These are phyloP conservation scores for Drosophila bipectinata DNA, from an alignment of 1,140 invertebrate species.

Conservation along the genomic window DNA sequence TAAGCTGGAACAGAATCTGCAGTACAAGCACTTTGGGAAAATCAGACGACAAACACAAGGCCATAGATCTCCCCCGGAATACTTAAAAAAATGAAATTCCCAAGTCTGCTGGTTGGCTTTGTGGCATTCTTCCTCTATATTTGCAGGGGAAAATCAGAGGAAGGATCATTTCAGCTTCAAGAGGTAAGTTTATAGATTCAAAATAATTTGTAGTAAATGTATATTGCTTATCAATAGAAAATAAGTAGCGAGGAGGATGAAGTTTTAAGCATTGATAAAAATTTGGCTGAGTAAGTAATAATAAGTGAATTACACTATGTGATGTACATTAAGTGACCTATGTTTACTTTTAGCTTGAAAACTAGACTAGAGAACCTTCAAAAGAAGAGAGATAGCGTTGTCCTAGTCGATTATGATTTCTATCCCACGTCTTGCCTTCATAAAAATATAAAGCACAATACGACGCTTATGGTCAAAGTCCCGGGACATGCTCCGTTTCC, in stretches of 20 bases:
- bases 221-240: background rate
- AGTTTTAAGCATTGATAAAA: conserved; percentile 7
- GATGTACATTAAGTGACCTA: background rate
- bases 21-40: no score
- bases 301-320: background rate
- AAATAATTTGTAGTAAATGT: background rate
- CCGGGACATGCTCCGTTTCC: conserved; percentile 15
- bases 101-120: background rate
- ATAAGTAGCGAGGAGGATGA: background rate
- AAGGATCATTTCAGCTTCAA: background rate
- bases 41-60: no score
- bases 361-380: background rate
- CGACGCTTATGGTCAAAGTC: conserved; percentile 9
- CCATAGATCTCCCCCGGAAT: no score
- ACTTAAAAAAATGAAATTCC: background rate
- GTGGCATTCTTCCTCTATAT: conserved; percentile 3
- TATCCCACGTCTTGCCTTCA: conserved; percentile 16
- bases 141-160: background rate
- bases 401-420: background rate
- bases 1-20: no score
- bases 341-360: conserved; percentile 3
- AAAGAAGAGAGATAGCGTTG: conserved; percentile 1
- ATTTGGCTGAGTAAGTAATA: conserved; percentile 17
- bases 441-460: background rate
- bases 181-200: background rate